These are phyloP conservation scores for Cydia pomonella DNA, from an alignment of 1,140 invertebrate genomes.

Conservation along the genomic window DNA sequence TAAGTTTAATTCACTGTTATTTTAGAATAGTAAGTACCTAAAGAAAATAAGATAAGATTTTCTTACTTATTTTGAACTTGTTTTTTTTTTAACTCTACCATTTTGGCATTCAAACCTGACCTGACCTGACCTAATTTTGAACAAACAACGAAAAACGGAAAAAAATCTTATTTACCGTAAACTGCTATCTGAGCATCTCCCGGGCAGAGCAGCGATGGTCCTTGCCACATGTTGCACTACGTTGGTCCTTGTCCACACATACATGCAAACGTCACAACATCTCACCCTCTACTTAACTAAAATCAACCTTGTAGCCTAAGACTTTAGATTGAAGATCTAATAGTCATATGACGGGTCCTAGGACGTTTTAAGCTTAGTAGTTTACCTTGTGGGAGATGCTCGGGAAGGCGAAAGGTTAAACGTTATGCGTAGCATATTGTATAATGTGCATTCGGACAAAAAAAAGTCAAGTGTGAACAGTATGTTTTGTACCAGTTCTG, in stretches of 20 bases:
- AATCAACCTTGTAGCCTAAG: neutral
- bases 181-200: conserved; percentile 58
- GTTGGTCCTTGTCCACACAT: conserved; percentile 61
- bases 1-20: too few relatives aligned
- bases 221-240: conserved; percentile 68
- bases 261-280: conserved; percentile 36
- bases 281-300: neutral
- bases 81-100: too few relatives aligned
- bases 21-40: too few relatives aligned
- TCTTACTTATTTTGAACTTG: too few relatives aligned
- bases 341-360: conserved; percentile 18
- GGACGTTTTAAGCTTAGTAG: conserved; percentile 25
- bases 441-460: conserved; percentile 45
- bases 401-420: conserved; percentile 68
- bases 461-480: conserved; percentile 30
- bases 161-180: conserved; percentile 26
- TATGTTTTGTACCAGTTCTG: neutral
- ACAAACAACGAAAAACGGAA: neutral
- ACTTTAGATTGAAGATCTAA: conserved; percentile 31
- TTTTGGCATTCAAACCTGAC: too few relatives aligned
- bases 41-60: too few relatives aligned
- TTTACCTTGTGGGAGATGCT: conserved; percentile 73
- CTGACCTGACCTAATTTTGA: neutral
- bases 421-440: conserved; percentile 68
- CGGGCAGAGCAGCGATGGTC: conserved; percentile 61